phyloP scores from a whole-genome alignment of 2,888 invertebrate genomes.

The Congeria kusceri region DNA sequence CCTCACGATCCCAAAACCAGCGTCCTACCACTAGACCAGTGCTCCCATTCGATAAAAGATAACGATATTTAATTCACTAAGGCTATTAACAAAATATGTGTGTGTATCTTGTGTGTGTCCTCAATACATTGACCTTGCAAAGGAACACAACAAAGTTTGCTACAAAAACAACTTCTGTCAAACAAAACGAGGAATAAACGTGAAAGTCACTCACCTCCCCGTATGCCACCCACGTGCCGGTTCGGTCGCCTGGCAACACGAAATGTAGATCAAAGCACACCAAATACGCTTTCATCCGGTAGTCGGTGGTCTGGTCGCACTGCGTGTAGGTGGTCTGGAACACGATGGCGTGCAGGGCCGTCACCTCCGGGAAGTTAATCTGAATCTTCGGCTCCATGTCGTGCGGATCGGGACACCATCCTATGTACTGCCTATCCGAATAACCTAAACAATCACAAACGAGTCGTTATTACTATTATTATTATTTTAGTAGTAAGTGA shows the following conservation, averaged over 20 bases:
- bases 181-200: no score
- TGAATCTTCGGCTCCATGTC: slow-evolving; percentile 40
- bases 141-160: no score
- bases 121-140: no score
- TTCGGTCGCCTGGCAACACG: slow-evolving; percentile 50
- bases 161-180: no score
- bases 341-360: slow-evolving; percentile 43
- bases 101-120: no score
- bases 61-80: no score
- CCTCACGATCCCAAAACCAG: no score
- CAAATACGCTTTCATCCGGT: slow-evolving; percentile 41
- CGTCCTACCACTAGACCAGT: no score
- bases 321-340: slow-evolving; percentile 43
- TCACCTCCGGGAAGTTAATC: slow-evolving; percentile 39
- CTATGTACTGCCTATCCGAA: slow-evolving; percentile 24
- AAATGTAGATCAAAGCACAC: slow-evolving; percentile 54
- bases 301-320: slow-evolving; percentile 27
- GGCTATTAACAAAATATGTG: no score
- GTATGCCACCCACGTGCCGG: slow-evolving; percentile 25
- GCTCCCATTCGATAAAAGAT: no score
- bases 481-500: no score
- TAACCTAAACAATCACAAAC: background rate
- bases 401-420: slow-evolving; percentile 55
- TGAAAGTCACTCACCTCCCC: slow-evolving; percentile 16
- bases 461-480: background rate